Percentiles rank a stretch among this genome's conserved stretches.
These are phyloP conservation scores for Rambutsinella grinnellia DNA, from an alignment of 2,888 invertebrate species.

Conservation along the genomic window DNA sequence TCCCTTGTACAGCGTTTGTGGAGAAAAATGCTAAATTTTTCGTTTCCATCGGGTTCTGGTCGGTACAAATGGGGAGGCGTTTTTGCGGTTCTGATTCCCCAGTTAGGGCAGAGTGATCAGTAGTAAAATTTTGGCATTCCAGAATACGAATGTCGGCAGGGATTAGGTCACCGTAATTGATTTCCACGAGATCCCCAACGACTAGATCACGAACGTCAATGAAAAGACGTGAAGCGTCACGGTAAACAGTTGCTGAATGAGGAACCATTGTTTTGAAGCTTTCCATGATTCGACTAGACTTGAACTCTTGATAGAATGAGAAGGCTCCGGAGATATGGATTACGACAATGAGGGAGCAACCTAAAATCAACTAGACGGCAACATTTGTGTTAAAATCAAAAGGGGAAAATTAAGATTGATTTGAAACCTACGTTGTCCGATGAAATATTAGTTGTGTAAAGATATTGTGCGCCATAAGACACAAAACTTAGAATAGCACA, in stretches of 20 bases:
- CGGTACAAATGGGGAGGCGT: slow-evolving; percentile 69
- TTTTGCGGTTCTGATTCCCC: slow-evolving; percentile 78
- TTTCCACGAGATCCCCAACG: slow-evolving; percentile 48
- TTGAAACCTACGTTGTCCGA: slow-evolving; percentile 72
- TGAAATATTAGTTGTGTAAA: slow-evolving; percentile 70
- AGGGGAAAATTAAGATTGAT: no score
- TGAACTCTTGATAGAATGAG: slow-evolving; percentile 50
- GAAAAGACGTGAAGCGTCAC: slow-evolving; percentile 24
- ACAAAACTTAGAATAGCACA: slow-evolving; percentile 71
- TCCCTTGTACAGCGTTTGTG: slow-evolving; percentile 75
- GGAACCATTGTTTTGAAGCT: slow-evolving; percentile 49
- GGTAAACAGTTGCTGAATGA: slow-evolving; percentile 20
- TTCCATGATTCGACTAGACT: slow-evolving; percentile 48
- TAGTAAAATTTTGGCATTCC: slow-evolving; percentile 73
- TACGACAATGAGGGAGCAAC: slow-evolving; percentile 49
- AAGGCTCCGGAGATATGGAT: slow-evolving; percentile 48
- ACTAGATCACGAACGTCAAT: slow-evolving; percentile 64
- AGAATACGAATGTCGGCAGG: slow-evolving; percentile 74
- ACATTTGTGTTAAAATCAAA: not conserved
- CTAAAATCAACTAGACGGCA: slow-evolving; percentile 31
- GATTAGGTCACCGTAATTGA: slow-evolving; percentile 38
- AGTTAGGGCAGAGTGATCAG: slow-evolving; percentile 79
- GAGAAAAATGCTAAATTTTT: slow-evolving; percentile 74
- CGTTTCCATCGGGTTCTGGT: slow-evolving; percentile 72
- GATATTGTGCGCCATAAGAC: slow-evolving; percentile 69